These are phyloP conservation scores for Alosa sapidissima DNA, from an alignment of 2,797 vertebrate species.

Conservation along the genomic window DNA sequence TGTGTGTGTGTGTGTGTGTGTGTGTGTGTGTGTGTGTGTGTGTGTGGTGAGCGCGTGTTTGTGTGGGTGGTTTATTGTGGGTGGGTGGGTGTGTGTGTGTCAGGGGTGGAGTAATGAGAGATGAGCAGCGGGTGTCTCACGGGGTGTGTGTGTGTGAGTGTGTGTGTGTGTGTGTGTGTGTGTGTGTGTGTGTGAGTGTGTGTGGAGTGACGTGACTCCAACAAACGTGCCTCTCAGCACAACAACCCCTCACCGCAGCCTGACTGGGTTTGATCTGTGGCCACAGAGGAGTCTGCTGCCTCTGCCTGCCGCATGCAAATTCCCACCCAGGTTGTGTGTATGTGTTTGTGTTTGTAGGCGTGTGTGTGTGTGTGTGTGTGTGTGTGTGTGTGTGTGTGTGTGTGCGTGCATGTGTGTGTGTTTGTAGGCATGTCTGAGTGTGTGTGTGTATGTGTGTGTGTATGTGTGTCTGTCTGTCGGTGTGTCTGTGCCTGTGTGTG, in stretches of 20 bases:
- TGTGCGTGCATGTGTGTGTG: background rate
- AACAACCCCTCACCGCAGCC: background rate
- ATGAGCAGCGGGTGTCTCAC: background rate
- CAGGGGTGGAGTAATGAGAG: background rate
- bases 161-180: too few relatives aligned
- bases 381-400: background rate
- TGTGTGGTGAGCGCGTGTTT: conserved; percentile 6
- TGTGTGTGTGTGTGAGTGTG: too few relatives aligned
- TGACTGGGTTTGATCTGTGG: conserved; percentile 5
- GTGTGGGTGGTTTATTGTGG: background rate
- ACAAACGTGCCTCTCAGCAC: background rate
- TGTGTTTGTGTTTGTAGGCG: background rate
- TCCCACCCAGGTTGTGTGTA: background rate
- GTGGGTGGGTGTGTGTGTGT: background rate
- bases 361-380: background rate
- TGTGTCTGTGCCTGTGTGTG: background rate
- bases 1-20: conserved; percentile 1
- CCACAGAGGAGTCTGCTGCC: conserved; percentile 16
- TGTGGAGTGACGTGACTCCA: background rate
- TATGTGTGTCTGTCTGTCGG: background rate
- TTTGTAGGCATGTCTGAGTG: background rate
- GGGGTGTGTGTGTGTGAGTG: background rate
- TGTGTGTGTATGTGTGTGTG: background rate
- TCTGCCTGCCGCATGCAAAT: conserved; percentile 8
- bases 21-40: background rate